phyloP scores from a whole-genome alignment of 23 tunicate species.

The Halocynthia aurantium region DNA sequence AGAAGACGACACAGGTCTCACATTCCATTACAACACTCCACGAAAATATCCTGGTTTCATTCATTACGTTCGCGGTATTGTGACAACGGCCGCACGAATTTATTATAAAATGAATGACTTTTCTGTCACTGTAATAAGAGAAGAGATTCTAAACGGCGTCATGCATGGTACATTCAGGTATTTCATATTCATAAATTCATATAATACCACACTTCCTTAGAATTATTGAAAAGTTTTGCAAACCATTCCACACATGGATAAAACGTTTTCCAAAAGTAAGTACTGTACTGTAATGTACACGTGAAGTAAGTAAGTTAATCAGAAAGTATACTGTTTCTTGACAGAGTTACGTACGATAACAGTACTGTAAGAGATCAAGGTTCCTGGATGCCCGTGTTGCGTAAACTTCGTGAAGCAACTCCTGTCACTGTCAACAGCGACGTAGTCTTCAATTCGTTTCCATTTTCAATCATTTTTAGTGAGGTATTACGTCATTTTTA shows the following conservation, averaged over 20 bases:
- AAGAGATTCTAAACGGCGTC: conserved; percentile 27
- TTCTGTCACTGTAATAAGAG: conserved; percentile 8
- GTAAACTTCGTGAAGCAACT: conserved; percentile 33
- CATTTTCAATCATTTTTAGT: conserved; percentile 41
- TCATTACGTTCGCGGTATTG: conserved; percentile 39
- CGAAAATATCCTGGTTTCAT: conserved; percentile 35
- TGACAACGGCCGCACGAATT: conserved; percentile 27
- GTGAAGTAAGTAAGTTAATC: background rate
- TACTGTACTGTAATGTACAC: no score
- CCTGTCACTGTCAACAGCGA: conserved; percentile 44
- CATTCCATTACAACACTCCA: conserved; percentile 43
- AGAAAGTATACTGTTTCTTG: background rate
- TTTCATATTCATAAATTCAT: background rate
- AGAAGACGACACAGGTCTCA: conserved; percentile 32
- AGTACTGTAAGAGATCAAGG: conserved; percentile 27
- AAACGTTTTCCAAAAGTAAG: no score
- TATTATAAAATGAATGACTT: conserved; percentile 32
- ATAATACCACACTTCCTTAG: background rate
- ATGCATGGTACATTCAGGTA: conserved; percentile 38
- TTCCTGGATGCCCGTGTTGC: conserved; percentile 36
- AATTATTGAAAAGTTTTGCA: no score
- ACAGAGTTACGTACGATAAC: conserved; percentile 31
- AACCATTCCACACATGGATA: no score
- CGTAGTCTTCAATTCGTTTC: conserved; percentile 35
- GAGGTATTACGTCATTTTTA: conserved; percentile 13